These are phyloP conservation scores for Machimus rusticus DNA, from an alignment of 2,888 invertebrate genomes.

Conservation along the genomic window DNA sequence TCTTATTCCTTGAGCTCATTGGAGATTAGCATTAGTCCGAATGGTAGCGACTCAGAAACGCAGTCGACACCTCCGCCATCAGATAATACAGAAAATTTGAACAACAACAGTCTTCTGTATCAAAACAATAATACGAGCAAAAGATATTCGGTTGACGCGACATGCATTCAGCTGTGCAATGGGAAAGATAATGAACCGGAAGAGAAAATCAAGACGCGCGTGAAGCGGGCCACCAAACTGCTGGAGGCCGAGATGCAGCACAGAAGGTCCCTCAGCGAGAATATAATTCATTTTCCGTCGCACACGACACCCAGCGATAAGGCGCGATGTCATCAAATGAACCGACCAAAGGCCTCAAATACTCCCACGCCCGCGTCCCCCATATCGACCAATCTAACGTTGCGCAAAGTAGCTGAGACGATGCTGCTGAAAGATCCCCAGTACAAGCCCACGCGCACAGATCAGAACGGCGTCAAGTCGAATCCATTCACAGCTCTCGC, in stretches of 20 bases:
- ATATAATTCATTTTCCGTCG: constrained; percentile 68
- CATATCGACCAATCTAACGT: constrained; percentile 57
- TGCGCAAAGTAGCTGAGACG: constrained; percentile 79
- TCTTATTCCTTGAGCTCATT: constrained; percentile 58
- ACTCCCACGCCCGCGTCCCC: constrained; percentile 57
- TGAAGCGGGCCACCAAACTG: constrained; percentile 58
- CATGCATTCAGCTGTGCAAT: constrained; percentile 46
- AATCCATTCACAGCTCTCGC: constrained; percentile 80
- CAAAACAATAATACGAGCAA: constrained; percentile 47
- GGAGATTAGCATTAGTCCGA: constrained; percentile 57
- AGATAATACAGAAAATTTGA: neutral
- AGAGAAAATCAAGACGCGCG: constrained; percentile 56
- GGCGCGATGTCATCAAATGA: constrained; percentile 74
- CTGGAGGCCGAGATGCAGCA: constrained; percentile 61
- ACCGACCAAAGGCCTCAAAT: constrained; percentile 60
- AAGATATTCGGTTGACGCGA: constrained; percentile 50
- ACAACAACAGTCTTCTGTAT: constrained; percentile 30
- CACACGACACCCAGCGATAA: constrained; percentile 76
- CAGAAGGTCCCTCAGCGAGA: constrained; percentile 79
- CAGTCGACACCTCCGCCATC: constrained; percentile 39
- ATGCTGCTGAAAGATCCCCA: constrained; percentile 87
- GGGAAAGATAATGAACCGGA: constrained; percentile 57
- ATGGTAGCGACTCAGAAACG: constrained; percentile 59
- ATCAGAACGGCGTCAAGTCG: constrained; percentile 64
- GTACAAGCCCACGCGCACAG: constrained; percentile 71